Base-by-base conservation (phyloP, 2,797 vertebrate species). In the Mormyrus hasselquistii region DNA sequence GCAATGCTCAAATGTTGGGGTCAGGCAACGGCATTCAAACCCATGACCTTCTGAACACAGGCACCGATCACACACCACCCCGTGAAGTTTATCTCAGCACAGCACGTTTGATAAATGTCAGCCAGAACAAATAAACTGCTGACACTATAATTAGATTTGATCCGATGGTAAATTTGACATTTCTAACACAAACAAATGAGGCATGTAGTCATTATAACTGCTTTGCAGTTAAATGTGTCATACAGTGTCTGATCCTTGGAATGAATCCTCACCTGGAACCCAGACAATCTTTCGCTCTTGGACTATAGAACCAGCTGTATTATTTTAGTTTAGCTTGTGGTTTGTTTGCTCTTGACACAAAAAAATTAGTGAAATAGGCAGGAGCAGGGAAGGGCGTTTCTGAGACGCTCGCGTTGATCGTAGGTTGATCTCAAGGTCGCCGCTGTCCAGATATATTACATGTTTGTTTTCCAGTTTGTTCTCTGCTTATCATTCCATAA, bases 171-270 rank as follows among this genome's bases (percentile, higher is more conserved):
- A 86, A 86, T 57, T 8, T 29, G 85, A 86, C 52, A 57, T 86
- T 86, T 86, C 22, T 86, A 86, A 86, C 57, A 86, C 85, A 86
- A 57, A 86, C 52, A 86, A 55, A 86, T 86, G 55, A 86, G 25
- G 84, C 84, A 53, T 55, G 84, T 25, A 86, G 49, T 53, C 22
- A 29, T 86, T 4, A 86, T 86, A 86, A 57, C 34, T 55, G 25
- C 12, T 55, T 86, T 85, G 44, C 22, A 86, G 29, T 57, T 86
- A 52, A 76, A 76, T 14, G 29, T 86, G 50, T 53, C 25, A 34
- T 50, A 53, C 25, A 86, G 8, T 52, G 53, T 55, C 16, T 55
- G 29, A 59, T 57, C 29, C 50, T 41, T 8, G 29, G 85, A 86
- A 50, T 52, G 49, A 53, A 84, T 41, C 79, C 41, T 69, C 19